Evolutionary conservation across 2,888 invertebrate genomes (phyloP).

Genomic region (Chrysodeixis includens): DNA sequence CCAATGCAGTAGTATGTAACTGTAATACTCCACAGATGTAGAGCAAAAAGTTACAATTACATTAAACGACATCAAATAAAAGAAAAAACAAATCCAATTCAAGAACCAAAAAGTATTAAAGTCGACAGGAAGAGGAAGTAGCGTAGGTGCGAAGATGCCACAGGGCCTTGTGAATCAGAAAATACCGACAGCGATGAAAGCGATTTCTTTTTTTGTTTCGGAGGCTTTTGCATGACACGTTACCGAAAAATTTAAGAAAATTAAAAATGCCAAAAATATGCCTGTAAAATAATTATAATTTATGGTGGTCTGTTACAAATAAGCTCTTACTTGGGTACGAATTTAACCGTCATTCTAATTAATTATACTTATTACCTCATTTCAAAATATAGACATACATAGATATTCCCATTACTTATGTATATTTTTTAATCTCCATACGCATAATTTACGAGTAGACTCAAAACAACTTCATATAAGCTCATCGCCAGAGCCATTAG

Average conservation of each 20-base stretch:
- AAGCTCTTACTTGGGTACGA: too few relatives aligned
- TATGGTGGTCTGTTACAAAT: too few relatives aligned
- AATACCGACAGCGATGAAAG: background rate
- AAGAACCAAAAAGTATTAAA: background rate
- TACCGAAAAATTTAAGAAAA: too few relatives aligned
- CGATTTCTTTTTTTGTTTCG: too few relatives aligned
- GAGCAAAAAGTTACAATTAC: background rate
- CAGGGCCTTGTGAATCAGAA: background rate
- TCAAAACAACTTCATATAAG: slow-evolving; percentile 7
- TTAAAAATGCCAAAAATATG: too few relatives aligned
- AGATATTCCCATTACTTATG: background rate
- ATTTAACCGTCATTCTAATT: too few relatives aligned
- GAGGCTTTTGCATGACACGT: too few relatives aligned
- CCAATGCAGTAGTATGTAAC: background rate
- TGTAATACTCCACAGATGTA: background rate
- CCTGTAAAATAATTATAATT: background rate
- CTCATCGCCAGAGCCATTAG: slow-evolving; percentile 25
- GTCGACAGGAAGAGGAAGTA: background rate
- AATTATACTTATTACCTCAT: too few relatives aligned
- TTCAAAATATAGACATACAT: too few relatives aligned
- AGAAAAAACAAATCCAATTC: too few relatives aligned
- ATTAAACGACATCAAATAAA: too few relatives aligned
- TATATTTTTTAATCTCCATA: background rate
- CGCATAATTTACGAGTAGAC: slow-evolving; percentile 1
- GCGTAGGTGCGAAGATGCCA: background rate